Base-by-base conservation (phyloP, 2,113 vertebrate species). In the Oplegnathus fasciatus region DNA sequence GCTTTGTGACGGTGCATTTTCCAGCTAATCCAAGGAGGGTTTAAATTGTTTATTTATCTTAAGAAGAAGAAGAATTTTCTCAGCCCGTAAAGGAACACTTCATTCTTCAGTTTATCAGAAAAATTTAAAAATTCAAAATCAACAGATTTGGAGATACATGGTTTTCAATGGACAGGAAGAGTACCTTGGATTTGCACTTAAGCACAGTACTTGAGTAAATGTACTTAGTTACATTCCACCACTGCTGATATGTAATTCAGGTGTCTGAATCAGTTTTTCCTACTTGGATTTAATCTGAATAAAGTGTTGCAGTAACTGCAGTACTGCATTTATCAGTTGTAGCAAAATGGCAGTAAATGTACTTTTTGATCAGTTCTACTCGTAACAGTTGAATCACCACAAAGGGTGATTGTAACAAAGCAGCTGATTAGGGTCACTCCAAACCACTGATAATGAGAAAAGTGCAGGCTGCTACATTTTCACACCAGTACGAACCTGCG, bases 391-490 rank as follows among this genome's bases (percentile, higher is more conserved):
- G 8, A 32, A 37, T 28, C 9, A 32, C 30, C 69, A 54, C 32
- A 68, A 18, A 84, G 30, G 75, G 73, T 82, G 44, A 68, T 1
- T 54, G 24, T 8, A 26, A 46, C 37, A 48, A 80, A 78, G 74
- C 13, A 54, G 20, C 20, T 72, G 9, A 65, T 71, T 76, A 50
- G n/a, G n/a, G 28, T 69, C 30, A 62, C 20, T 52, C 26, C 11
- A 52, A 78, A 80, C 30, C 22, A 14, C 22, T 1, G 26, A 37
- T 64, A 42, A 84, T n/a, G n/a, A 67, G 32, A 69, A 87, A 81
- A 65, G 44, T 65, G 64, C 64, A 13, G 55, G 26, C 44, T 57
- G n/a, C 6, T 26, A 34, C 4, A 30, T 50, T 34, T 70, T 57
- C 15, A 64, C 75, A 37, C 26, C 11, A 34, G 30, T 61, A 6